phyloP scores from a whole-genome alignment of 2,797 vertebrate species.

The Protonibea diacanthus region DNA sequence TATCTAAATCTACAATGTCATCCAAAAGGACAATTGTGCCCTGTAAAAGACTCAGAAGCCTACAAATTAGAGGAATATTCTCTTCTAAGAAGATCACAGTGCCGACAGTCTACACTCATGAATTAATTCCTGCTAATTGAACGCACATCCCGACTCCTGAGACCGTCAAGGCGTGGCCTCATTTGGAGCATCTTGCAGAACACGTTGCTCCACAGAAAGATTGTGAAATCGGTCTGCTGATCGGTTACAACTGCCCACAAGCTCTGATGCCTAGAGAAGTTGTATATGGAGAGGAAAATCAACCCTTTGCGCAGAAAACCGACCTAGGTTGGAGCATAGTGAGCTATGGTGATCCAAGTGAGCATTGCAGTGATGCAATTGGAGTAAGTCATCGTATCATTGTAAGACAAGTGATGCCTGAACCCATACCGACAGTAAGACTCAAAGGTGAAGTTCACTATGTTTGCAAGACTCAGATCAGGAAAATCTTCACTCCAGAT shows the following conservation, averaged over 20 bases:
- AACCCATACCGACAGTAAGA: neutral
- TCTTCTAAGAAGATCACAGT: slow-evolving; percentile 29
- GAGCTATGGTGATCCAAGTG: neutral
- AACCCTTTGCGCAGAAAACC: neutral
- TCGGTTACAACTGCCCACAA: slow-evolving; percentile 25
- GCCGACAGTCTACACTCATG: slow-evolving; percentile 1
- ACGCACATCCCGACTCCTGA: slow-evolving; percentile 19
- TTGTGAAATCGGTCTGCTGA: slow-evolving; percentile 15
- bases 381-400: slow-evolving; percentile 25
- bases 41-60: neutral
- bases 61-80: slow-evolving; percentile 22
- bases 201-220: neutral
- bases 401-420: slow-evolving; percentile 8
- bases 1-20: slow-evolving; percentile 17
- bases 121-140: slow-evolving; percentile 16
- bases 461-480: neutral
- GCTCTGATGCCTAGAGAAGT: slow-evolving; percentile 23
- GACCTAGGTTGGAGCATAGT: slow-evolving; percentile 19
- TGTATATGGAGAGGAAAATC: neutral
- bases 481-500: neutral
- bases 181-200: slow-evolving; percentile 29
- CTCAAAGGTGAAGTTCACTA: slow-evolving; percentile 1
- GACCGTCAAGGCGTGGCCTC: slow-evolving; percentile 17
- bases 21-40: neutral
- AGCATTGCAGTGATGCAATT: neutral